Conservation (phyloP, 2,113 vertebrate genomes). For the Lipotes vexillifer region DNA sequence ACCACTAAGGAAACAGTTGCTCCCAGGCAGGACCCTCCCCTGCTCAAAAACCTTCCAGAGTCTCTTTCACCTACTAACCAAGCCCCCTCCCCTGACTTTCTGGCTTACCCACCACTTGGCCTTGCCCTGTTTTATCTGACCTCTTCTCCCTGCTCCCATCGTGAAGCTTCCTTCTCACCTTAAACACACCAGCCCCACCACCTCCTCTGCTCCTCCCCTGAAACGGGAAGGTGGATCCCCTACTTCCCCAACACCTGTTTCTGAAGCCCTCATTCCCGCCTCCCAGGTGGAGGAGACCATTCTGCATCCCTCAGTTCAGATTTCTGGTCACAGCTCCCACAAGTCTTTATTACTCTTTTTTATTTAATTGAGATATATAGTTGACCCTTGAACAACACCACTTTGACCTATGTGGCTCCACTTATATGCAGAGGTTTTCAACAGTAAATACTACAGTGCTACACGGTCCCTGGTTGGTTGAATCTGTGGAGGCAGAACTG, state of each 20-base stretch:
- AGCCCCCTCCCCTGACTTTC: neutral
- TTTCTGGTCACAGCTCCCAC: neutral
- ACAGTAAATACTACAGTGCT: neutral
- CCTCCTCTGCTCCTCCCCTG: neutral
- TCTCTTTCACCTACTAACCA: neutral
- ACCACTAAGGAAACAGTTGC: neutral
- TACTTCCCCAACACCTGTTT: neutral
- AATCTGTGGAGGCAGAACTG: neutral
- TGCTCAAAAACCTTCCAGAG: neutral
- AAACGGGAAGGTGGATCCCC: neutral
- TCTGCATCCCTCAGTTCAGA: neutral
- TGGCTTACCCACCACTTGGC: neutral
- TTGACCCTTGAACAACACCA: rapidly evolving
- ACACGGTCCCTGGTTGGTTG: neutral
- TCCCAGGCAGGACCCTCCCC: neutral
- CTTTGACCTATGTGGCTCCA: neutral
- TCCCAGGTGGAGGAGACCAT: neutral
- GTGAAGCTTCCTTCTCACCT: neutral
- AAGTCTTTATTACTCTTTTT: neutral
- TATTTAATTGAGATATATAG: neutral
- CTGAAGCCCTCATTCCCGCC: neutral
- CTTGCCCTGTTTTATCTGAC: neutral
- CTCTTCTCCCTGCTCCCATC: neutral
- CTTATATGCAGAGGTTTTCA: neutral
- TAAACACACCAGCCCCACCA: neutral